Base-by-base conservation (phyloP, 2,888 invertebrate species). In the Archips xylosteana region DNA sequence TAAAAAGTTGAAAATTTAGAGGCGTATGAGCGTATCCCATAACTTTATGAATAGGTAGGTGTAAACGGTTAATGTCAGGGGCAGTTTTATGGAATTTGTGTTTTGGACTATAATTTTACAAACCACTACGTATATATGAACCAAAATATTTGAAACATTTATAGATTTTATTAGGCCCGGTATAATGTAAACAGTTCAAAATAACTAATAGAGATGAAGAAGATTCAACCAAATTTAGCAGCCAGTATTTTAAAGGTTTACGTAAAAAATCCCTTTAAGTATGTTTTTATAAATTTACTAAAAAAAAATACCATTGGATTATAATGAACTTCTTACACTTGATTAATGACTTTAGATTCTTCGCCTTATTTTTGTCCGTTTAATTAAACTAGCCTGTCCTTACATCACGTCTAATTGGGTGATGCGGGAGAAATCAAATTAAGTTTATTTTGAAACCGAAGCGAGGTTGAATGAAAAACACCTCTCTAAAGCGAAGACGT, bases 341-440 rank as follows among this genome's bases (percentile, higher is more conserved):
- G 90, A 91, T 92, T 90, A 89, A 92, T 91, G 89, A 84, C 80
- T 76, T 76, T 64, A 79, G 81, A 82, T 85, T 86, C 83, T 82
- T 82, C 71, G 78, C 82, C 82, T 82, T 85, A 82, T 83, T 86
- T 87, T 84, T 83, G 82, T 83, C 80, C 74, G 70, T 79, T 78
- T 77, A 81, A 82, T 75, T 82, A 78, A 80, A 81, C 79, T 81
- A 79, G 81, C 76, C 78, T 75, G 80, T 67, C 78, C 78, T 80
- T 74, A 76, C 72, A 78, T 79, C 76, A 74, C 77, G 77, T 86
- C 84, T 89, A 89, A 89, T 89, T 87, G 87, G 87, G 89, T 87
- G 88, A 87, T 85, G 82, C 81, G 79, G 83, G 83, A 80, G 80
- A 84, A 84, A 83, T 79, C 68, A 76, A 77, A 78, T 74, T 76